These are phyloP conservation scores for Venusia cambrica DNA, from an alignment of 2,888 invertebrate genomes.

Conservation along the genomic window DNA sequence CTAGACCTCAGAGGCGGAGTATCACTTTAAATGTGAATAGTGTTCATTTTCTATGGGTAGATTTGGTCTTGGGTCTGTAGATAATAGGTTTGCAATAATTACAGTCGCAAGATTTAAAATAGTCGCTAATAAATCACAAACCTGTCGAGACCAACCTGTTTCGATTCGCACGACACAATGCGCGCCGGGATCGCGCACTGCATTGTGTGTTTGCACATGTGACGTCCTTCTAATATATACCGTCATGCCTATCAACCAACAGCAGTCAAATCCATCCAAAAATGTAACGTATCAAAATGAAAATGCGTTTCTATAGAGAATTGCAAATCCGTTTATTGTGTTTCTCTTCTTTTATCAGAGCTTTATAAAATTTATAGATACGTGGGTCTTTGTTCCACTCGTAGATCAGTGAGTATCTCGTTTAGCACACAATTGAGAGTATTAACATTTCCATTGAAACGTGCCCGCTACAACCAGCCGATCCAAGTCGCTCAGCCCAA, in stretches of 20 bases:
- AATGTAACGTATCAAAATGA: constrained; percentile 54
- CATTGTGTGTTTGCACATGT: constrained; percentile 57
- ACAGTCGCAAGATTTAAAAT: constrained; percentile 66
- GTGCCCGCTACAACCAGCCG: constrained; percentile 50
- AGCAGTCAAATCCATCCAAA: constrained; percentile 55
- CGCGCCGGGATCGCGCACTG: constrained; percentile 45
- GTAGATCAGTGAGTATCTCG: constrained; percentile 58
- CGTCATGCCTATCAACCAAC: constrained; percentile 72
- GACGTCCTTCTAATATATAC: constrained; percentile 71
- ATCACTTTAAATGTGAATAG: too few relatives aligned
- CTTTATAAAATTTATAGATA: constrained; percentile 65
- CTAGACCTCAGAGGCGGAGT: too few relatives aligned
- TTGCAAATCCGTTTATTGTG: constrained; percentile 60
- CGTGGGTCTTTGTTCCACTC: constrained; percentile 59
- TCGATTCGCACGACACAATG: constrained; percentile 72
- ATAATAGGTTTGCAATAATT: constrained; percentile 73
- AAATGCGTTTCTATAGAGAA: constrained; percentile 55
- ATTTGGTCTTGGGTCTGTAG: constrained; percentile 61
- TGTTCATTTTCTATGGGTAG: constrained; percentile 56
- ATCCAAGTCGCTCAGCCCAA: constrained; percentile 47
- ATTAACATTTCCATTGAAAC: constrained; percentile 73
- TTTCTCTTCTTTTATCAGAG: constrained; percentile 56
- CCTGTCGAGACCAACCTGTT: constrained; percentile 79
- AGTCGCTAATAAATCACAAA: constrained; percentile 76
- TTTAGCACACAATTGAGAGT: constrained; percentile 71